phyloP scores from a whole-genome alignment of 2,888 invertebrate genomes.

The Prenolepis imparis region DNA sequence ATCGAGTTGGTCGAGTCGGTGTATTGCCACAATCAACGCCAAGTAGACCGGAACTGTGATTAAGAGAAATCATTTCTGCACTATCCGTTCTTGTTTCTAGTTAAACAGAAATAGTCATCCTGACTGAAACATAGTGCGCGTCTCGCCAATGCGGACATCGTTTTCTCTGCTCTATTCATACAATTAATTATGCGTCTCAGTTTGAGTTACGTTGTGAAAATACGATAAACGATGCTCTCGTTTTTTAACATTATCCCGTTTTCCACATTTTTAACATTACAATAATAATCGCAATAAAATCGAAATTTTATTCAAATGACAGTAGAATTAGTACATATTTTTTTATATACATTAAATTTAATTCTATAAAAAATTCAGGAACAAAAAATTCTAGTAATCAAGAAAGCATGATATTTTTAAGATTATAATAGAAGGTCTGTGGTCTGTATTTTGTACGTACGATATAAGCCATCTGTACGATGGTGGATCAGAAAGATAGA shows the following conservation, averaged over 20 bases:
- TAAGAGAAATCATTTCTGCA: slow-evolving; percentile 44
- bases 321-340: background rate
- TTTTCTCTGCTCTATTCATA: background rate
- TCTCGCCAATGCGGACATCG: background rate
- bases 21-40: slow-evolving; percentile 41
- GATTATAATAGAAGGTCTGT: background rate
- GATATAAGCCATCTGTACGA: background rate
- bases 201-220: background rate
- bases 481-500: slow-evolving; percentile 10
- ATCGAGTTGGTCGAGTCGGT: background rate
- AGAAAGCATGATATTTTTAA: background rate
- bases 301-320: background rate
- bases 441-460: slow-evolving; percentile 14
- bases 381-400: background rate
- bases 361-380: background rate
- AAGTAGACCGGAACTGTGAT: slow-evolving; percentile 45
- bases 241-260: too few relatives aligned
- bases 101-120: slow-evolving; percentile 19
- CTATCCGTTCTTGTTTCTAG: slow-evolving; percentile 16
- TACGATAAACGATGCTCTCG: background rate
- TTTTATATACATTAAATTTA: slow-evolving; percentile 5
- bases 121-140: background rate
- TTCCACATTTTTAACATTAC: too few relatives aligned
- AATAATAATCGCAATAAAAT: background rate
- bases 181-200: slow-evolving; percentile 20